Conservation (phyloP, 2,888 invertebrate genomes). For the Conistra vaccinii region DNA sequence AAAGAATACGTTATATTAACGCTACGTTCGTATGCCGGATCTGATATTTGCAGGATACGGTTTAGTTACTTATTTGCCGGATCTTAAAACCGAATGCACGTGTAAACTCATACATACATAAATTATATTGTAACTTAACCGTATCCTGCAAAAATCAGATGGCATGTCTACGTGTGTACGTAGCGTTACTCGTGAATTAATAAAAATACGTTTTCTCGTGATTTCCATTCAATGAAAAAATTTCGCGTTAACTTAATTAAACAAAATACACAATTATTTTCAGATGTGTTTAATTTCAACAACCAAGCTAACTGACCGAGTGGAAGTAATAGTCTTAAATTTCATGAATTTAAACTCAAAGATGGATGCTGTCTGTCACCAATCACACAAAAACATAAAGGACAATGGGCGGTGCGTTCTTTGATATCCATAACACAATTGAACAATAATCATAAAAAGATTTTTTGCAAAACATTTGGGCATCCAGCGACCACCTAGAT, state of each 20-base stretch:
- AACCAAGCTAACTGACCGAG: neutral
- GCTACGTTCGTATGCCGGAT: no score
- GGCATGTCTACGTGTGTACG: no score
- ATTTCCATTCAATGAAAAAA: neutral
- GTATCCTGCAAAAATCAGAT: no score
- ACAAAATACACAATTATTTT: neutral
- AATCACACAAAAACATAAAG: conserved; percentile 41
- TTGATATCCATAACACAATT: conserved; percentile 72
- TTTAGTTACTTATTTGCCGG: no score
- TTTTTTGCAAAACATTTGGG: conserved; percentile 70
- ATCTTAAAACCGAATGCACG: no score
- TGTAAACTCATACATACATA: no score
- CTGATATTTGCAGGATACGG: no score
- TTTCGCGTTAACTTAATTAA: neutral
- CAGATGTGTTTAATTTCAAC: conserved; percentile 9
- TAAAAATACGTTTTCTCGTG: no score
- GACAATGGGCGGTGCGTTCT: conserved; percentile 72
- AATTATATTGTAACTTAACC: no score
- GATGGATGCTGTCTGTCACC: conserved; percentile 56
- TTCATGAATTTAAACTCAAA: conserved; percentile 25
- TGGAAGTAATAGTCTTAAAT: conserved; percentile 31
- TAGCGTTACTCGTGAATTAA: no score
- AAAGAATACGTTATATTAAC: neutral
- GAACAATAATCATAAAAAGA: conserved; percentile 67
- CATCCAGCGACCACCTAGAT: conserved; percentile 79